Evolutionary conservation across 2,888 invertebrate genomes (phyloP), one percentile per base, ranked within the genome.

Genomic region (Parochlus steinenii): DNA sequence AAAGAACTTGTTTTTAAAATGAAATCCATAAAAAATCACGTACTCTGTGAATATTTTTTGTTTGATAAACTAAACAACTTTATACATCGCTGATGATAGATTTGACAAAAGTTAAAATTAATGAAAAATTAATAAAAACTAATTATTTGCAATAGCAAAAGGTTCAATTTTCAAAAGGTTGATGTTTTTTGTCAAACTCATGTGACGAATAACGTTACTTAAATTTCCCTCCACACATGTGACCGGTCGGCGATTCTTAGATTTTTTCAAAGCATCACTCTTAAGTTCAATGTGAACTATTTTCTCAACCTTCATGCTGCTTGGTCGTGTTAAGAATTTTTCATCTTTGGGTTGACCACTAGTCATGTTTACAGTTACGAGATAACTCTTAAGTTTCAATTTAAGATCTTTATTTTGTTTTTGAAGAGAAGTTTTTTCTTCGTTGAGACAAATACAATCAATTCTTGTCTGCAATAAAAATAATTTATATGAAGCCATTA

Each of bases 381-480:
- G 54, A 47, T 73, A 74, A 26, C 66, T 63, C 46, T 70, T 67
- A 39, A 78, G 57, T 37, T 67, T 65, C 6, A 61, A 55, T 47
- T 70, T 72, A n/a, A 77, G 47, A 33, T 65, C 61, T 6, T 64
- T 57, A 49, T 83, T 82, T 49, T 78, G 75, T 33, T 62, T 58
- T 5, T 63, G 52, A 25, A 71, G 46, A 2, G 41, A 33, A 0
- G 41, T 38, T 34, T 56, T 55, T 27, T 56, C 53, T 31, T 55
- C 62, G 40, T 47, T 58, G 38, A 68, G 50, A 6, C 62, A 62
- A 18, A 64, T 58, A 30, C 62, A 63, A 46, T 68, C 71, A 28
- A 69, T 52, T 14, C 62, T 46, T 3, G 64, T 64, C 40, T n/a
- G n/a, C n/a, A n/a, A n/a, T n/a, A n/a, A n/a, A n/a, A n/a, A n/a